Conservation (phyloP, 1,140 invertebrate species). For the Olivierus martensii region DNA sequence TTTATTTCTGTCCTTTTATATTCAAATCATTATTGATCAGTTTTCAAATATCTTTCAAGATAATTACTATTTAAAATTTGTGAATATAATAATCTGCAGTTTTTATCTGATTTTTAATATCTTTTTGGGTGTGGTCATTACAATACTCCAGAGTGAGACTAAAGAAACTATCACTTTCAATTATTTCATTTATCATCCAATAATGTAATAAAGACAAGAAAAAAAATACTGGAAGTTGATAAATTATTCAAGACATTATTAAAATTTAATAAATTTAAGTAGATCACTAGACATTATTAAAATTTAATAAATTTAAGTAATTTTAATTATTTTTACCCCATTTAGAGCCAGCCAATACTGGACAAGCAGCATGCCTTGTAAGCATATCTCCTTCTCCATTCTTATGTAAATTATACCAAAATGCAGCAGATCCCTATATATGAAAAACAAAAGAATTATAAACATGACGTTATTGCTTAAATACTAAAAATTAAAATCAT, state of each 20-base stretch:
- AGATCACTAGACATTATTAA: slow-evolving; percentile 1
- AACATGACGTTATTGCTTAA: too few species aligned
- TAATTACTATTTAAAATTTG: too few species aligned
- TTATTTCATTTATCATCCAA: too few species aligned
- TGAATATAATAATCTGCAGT: too few species aligned
- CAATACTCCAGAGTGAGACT: neutral
- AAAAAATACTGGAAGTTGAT: neutral
- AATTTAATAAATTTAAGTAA: slow-evolving; percentile 11
- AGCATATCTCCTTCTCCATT: slow-evolving; percentile 32
- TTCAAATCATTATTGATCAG: neutral
- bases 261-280: neutral
- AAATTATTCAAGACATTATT: neutral
- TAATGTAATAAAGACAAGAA: too few species aligned
- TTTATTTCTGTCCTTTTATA: neutral
- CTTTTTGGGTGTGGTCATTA: neutral
- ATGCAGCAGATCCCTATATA: slow-evolving; percentile 19
- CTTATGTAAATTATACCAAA: slow-evolving; percentile 37
- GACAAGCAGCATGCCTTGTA: slow-evolving; percentile 39
- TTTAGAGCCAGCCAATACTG: slow-evolving; percentile 37
- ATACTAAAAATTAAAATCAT: too few species aligned
- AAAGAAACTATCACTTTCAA: neutral
- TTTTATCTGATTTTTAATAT: too few species aligned
- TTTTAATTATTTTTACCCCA: slow-evolving; percentile 30
- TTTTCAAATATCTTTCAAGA: neutral
- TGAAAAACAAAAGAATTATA: neutral